Evolutionary conservation across 1,140 invertebrate species (phyloP).

Genomic region (Homalodisca vitripennis): DNA sequence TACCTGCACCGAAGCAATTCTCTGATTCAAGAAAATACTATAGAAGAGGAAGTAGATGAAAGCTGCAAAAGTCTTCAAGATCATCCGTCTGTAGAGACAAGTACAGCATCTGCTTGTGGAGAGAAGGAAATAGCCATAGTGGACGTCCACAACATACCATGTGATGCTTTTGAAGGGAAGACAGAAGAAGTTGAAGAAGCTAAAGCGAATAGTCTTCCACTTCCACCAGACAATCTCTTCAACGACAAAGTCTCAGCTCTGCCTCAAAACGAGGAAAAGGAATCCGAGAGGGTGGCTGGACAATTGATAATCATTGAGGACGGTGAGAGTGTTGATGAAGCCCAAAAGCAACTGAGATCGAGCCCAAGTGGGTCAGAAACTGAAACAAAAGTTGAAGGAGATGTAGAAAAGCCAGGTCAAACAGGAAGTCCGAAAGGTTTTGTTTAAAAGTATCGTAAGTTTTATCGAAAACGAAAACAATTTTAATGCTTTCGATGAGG

Average conservation of each 20-base stretch:
- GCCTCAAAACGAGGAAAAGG: neutral
- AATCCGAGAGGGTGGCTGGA: too few relatives aligned
- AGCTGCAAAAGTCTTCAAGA: neutral
- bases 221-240: neutral
- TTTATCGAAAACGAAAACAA: constrained; percentile 10
- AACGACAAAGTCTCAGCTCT: too few relatives aligned
- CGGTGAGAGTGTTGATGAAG: neutral
- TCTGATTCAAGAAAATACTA: constrained; percentile 25
- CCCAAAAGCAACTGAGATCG: neutral
- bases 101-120: too few relatives aligned
- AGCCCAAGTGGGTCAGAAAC: too few relatives aligned
- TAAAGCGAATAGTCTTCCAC: neutral
- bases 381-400: too few relatives aligned
- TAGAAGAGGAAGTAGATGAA: constrained; percentile 22
- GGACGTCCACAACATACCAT: constrained; percentile 19
- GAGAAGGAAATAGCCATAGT: constrained; percentile 24
- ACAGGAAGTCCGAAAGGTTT: neutral
- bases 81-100: too few relatives aligned
- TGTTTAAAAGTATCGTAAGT: constrained; percentile 15
- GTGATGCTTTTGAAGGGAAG: neutral
- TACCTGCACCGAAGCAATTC: constrained; percentile 26
- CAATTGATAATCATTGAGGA: neutral
- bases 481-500: constrained; percentile 8
- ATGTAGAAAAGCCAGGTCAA: too few relatives aligned
- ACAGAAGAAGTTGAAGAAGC: neutral